A percentile compares a stretch with the other conserved stretches of the same genome.
Evolutionary conservation across 2,888 invertebrate species (phyloP).

Genomic region (Margaritifera margaritifera): DNA sequence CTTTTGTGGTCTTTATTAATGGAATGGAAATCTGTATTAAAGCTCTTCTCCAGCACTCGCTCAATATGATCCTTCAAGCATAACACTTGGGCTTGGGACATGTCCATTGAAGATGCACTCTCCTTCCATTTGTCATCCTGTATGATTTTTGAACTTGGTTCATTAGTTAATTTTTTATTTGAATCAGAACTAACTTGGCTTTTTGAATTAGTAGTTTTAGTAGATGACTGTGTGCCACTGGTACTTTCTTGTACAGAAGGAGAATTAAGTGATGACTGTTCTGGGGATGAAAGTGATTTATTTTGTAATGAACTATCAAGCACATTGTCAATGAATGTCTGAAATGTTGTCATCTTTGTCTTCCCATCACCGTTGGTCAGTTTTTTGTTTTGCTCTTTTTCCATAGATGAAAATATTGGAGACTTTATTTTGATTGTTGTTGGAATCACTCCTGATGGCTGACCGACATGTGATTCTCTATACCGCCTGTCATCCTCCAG

Average conservation of each 20-base stretch:
- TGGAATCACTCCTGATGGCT: too few species aligned
- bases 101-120: conserved; percentile 11
- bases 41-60: conserved; percentile 53
- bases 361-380: not conserved
- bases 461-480: too few species aligned
- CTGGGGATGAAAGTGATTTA: conserved; percentile 17
- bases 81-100: conserved; percentile 37
- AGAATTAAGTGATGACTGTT: conserved; percentile 19
- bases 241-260: conserved; percentile 28
- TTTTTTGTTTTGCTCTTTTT: too few species aligned
- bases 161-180: not conserved
- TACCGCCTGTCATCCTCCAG: too few species aligned
- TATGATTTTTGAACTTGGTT: conserved; percentile 5
- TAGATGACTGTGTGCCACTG: conserved; percentile 8
- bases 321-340: conserved; percentile 61
- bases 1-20: conserved; percentile 28
- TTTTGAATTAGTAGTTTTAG: conserved; percentile 2
- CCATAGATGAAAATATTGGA: too few species aligned
- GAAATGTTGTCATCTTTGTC: conserved; percentile 42
- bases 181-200: conserved; percentile 2
- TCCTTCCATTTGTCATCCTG: conserved; percentile 9
- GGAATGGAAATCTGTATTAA: conserved; percentile 27
- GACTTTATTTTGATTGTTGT: too few species aligned
- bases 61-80: conserved; percentile 61
- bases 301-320: conserved; percentile 52